Evolutionary conservation across 2,888 invertebrate species (phyloP), one percentile per base, ranked within the genome.

Genomic region (Cataglyphis albicans): DNA sequence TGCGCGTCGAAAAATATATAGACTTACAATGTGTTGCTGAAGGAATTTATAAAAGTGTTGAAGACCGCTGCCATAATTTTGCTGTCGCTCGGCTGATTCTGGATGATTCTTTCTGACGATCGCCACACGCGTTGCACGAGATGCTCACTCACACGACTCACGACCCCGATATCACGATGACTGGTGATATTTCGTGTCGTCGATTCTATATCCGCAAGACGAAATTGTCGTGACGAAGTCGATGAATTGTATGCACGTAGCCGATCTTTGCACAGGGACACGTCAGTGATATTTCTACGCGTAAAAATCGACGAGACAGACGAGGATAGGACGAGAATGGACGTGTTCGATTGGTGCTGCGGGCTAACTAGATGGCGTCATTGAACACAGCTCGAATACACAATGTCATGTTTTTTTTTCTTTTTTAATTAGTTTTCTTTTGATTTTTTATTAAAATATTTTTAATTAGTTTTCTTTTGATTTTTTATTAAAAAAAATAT

Each of bases 11-110:
- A 64, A 64, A n/a, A 41, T 9, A 21, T n/a, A 10, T 9, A n/a
- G 15, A 97, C 97, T 97, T 95, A 97, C 97, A 97, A 95, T 93
- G 95, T 96, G 95, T 96, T 96, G 94, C 96, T 96, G 95, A 97
- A 97, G 90, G 97, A 96, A 95, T 97, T 96, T 91, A 97, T 94
- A 94, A 97, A 97, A 84, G 96, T 95, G 92, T 96, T 95, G 87
- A 97, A 94, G 91, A 96, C 95, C 87, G 96, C 95, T 93, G 96
- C 95, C 96, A 97, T 97, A 87, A 84, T 92, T 88, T 84, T 81
- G 83, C 32, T 25, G 73, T 80, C 72, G 76, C 35, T 80, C 38
- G 55, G 29, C 68, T 67, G 41, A 83, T 21, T 64, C 38, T 65
- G 21, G 21, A 25, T 18, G 29, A 25, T 64, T n/a, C 48, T 48